Conservation (phyloP, 2,113 vertebrate species). For the Python bivittatus region DNA sequence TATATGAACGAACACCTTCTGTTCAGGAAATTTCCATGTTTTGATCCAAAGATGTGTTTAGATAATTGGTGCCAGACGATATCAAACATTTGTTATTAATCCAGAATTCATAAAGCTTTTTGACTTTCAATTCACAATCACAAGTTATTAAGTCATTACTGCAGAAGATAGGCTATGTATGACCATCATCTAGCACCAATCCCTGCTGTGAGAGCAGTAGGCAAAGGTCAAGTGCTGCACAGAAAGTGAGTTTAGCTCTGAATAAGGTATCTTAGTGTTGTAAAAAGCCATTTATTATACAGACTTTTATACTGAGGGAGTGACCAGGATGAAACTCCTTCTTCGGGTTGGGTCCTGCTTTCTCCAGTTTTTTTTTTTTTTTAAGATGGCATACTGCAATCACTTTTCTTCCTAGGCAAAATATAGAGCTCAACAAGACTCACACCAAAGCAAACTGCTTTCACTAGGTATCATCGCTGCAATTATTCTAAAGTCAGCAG, state of each 20-base stretch:
- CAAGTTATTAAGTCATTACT: not conserved
- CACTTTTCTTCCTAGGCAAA: not conserved
- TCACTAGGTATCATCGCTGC: not conserved
- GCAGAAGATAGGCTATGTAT: not conserved
- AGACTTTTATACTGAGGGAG: not conserved
- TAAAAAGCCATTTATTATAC: not conserved
- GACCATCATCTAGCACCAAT: not conserved
- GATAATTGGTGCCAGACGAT: not conserved
- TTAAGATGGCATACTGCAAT: not conserved
- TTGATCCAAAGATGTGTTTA: not conserved
- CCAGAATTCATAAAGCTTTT: not conserved
- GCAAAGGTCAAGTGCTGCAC: not conserved
- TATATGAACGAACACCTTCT: not conserved
- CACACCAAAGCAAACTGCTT: not conserved
- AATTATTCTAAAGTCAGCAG: not conserved
- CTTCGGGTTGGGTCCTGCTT: not conserved
- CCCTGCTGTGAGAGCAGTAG: not conserved
- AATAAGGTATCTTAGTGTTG: not conserved
- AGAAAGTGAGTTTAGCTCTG: not conserved
- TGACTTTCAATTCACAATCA: not conserved
- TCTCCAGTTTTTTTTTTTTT: not conserved
- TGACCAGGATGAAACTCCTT: not conserved
- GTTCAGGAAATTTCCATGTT: not conserved
- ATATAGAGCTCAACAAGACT: not conserved
- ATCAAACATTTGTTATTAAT: not conserved